A percentile compares a stretch with the other conserved stretches of the same genome.
These are phyloP conservation scores for Macaca mulatta DNA, from an alignment of 2,113 vertebrate species.

Conservation along the genomic window DNA sequence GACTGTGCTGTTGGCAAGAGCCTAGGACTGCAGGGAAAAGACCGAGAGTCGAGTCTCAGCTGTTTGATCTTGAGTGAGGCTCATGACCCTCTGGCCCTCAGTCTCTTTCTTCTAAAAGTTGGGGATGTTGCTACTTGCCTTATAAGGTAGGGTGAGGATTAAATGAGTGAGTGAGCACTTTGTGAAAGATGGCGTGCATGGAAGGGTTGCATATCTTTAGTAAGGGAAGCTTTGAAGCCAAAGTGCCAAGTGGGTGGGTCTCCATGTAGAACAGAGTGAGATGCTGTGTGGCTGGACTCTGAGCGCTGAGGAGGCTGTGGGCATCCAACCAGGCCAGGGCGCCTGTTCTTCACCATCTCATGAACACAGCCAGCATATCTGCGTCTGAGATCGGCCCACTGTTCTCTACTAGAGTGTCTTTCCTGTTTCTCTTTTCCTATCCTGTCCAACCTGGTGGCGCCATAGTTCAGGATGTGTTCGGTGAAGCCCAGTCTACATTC, in stretches of 20 bases:
- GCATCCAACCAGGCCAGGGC: not conserved
- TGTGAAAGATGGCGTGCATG: accelerated
- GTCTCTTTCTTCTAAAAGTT: not conserved
- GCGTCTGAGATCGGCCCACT: accelerated
- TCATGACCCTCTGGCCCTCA: not conserved
- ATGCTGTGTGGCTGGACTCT: not conserved
- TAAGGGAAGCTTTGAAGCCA: not conserved
- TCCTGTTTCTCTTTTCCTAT: not conserved
- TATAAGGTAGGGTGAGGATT: not conserved
- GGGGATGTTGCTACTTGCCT: not conserved
- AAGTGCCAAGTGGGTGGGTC: not conserved
- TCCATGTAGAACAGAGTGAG: accelerated
- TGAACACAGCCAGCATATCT: no score
- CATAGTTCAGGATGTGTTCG: not conserved
- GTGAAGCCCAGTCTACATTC: no score
- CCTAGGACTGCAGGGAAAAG: not conserved
- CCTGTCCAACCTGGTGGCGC: not conserved
- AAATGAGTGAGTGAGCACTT: not conserved
- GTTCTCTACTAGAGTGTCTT: no score
- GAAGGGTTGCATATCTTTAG: not conserved
- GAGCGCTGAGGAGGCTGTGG: not conserved
- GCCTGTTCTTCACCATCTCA: not conserved
- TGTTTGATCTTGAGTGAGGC: not conserved
- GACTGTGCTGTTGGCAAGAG: not conserved
- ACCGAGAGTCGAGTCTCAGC: not conserved